A percentile compares a stretch with the other conserved stretches of the same genome.
Conservation (phyloP, 2,113 vertebrate species). For the Bufo bufo region DNA sequence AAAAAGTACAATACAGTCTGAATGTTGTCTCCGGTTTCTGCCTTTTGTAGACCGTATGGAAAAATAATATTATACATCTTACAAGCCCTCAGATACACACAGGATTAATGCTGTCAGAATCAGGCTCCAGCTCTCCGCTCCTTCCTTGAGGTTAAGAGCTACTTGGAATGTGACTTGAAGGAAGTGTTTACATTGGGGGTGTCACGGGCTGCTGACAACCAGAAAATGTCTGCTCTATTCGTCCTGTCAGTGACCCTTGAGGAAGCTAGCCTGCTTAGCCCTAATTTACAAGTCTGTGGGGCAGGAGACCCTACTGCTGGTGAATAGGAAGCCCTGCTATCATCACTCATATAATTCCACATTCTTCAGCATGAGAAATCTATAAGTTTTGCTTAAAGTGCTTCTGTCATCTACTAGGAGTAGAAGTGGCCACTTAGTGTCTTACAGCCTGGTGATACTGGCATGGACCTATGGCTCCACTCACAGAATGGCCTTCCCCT, state of each 20-base stretch:
- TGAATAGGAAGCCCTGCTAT: not conserved
- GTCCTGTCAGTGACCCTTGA: conserved; percentile 23
- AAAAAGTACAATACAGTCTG: conserved; percentile 13
- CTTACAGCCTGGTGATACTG: not conserved
- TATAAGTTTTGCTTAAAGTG: not conserved
- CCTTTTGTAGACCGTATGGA: not conserved
- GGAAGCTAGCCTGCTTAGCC: not conserved
- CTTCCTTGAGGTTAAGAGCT: conserved; percentile 4
- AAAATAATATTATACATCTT: conserved; percentile 42
- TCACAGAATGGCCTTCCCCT: not conserved
- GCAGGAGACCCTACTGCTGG: not conserved
- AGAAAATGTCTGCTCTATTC: conserved; percentile 27
- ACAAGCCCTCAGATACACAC: conserved; percentile 25
- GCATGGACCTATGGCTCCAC: not conserved
- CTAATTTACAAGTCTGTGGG: conserved; percentile 12
- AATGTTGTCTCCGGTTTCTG: not conserved
- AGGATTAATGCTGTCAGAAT: not conserved
- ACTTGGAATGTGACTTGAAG: conserved; percentile 40
- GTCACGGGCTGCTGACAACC: conserved; percentile 29
- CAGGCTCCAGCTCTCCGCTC: not conserved
- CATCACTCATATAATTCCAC: not conserved
- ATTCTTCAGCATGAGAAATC: not conserved
- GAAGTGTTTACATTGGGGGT: conserved; percentile 38
- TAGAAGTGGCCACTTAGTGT: not conserved
- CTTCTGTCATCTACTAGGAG: no score